A percentile compares a stretch with the other conserved stretches of the same genome.
Conservation (phyloP, 1,140 invertebrate genomes). For the Drosophila miranda region DNA sequence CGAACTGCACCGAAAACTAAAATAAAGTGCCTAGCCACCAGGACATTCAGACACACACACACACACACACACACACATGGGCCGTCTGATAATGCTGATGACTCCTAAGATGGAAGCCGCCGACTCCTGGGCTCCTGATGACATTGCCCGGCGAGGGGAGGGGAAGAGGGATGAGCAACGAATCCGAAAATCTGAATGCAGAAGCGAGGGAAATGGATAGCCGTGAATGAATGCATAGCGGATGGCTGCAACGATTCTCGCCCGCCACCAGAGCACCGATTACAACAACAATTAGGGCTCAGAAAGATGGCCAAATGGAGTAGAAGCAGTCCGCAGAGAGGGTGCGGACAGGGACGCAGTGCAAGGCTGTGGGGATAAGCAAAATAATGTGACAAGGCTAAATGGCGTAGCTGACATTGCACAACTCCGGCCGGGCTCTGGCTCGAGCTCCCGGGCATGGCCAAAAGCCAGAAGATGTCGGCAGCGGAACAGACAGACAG, state of each 20-base stretch:
- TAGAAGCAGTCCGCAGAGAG: slow-evolving; percentile 24
- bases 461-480: slow-evolving; percentile 22
- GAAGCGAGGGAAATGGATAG: slow-evolving; percentile 49
- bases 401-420: slow-evolving; percentile 75
- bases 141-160: slow-evolving; percentile 10
- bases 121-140: slow-evolving; percentile 28
- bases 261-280: slow-evolving; percentile 51
- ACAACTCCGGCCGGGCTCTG: slow-evolving; percentile 38
- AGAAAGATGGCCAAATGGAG: slow-evolving; percentile 31
- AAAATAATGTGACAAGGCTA: slow-evolving; percentile 79
- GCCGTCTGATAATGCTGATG: slow-evolving; percentile 70
- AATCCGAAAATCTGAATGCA: slow-evolving; percentile 40
- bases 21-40: slow-evolving; percentile 37
- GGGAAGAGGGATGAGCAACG: neutral
- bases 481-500: slow-evolving; percentile 17
- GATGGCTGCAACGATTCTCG: slow-evolving; percentile 59
- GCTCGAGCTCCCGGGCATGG: slow-evolving; percentile 24
- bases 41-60: slow-evolving; percentile 19
- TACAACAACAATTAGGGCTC: slow-evolving; percentile 73
- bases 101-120: slow-evolving; percentile 41
- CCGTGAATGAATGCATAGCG: slow-evolving; percentile 72
- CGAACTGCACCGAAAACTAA: slow-evolving; percentile 43
- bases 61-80: slow-evolving; percentile 31
- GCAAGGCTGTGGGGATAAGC: slow-evolving; percentile 59
- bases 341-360: neutral